Evolutionary conservation across 2,888 invertebrate species (phyloP).

Genomic region (Chrysolina americana): DNA sequence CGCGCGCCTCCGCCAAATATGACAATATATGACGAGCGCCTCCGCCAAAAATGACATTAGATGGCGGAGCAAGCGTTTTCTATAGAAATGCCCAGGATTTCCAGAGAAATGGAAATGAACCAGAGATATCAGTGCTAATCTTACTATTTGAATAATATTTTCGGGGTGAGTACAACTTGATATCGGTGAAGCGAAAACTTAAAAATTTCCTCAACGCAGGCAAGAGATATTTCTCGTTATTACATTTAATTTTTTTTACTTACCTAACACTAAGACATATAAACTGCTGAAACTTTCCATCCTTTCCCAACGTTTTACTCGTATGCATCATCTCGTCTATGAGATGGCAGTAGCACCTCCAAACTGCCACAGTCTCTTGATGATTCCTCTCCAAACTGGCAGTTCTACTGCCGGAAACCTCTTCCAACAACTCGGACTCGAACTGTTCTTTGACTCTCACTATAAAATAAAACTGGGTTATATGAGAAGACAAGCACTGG

Average conservation of each 20-base stretch:
- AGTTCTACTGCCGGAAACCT: conserved; percentile 68
- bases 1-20: too few relatives aligned
- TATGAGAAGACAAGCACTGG: conserved; percentile 35
- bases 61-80: too few relatives aligned
- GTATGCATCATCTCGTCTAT: conserved; percentile 90
- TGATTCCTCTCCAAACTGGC: conserved; percentile 68
- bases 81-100: too few relatives aligned
- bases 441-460: conserved; percentile 87
- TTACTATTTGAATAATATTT: too few relatives aligned
- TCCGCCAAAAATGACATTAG: too few relatives aligned
- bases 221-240: too few relatives aligned
- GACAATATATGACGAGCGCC: too few relatives aligned
- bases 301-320: conserved; percentile 92
- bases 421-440: conserved; percentile 80
- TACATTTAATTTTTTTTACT: conserved; percentile 16
- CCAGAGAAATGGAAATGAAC: too few relatives aligned
- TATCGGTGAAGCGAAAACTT: too few relatives aligned
- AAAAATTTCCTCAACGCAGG: too few relatives aligned
- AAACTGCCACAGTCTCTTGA: conserved; percentile 76
- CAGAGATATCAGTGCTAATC: too few relatives aligned
- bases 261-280: conserved; percentile 94
- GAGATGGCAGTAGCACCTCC: conserved; percentile 90
- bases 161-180: neutral
- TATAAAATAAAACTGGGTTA: conserved; percentile 65
- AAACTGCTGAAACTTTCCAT: conserved; percentile 98